These are phyloP conservation scores for Nomada goodeniana DNA, from an alignment of 2,888 invertebrate genomes.

Conservation along the genomic window DNA sequence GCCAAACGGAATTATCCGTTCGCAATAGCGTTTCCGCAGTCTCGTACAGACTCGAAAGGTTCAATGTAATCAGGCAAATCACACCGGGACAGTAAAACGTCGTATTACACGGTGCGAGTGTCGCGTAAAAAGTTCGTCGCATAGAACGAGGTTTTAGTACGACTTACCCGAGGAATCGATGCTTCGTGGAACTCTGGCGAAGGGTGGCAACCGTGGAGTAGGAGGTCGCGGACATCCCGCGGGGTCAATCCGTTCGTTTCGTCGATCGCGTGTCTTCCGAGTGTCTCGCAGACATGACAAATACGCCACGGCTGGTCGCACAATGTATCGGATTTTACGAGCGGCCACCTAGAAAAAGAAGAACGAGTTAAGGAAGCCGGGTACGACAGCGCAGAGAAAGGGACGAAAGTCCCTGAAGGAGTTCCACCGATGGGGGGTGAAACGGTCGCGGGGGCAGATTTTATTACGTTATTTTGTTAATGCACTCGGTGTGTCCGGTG, in stretches of 20 bases:
- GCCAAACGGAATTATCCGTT: background rate
- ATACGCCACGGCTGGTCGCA: constrained; percentile 71
- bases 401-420: background rate
- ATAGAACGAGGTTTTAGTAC: background rate
- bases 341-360: constrained; percentile 68
- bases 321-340: constrained; percentile 81
- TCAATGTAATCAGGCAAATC: background rate
- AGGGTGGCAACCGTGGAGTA: background rate
- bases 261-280: constrained; percentile 73
- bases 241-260: constrained; percentile 78
- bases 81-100: constrained; percentile 11
- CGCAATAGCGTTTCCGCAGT: background rate
- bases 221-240: constrained; percentile 60
- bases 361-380: constrained; percentile 34
- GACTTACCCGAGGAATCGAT: constrained; percentile 47
- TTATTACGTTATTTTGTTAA: constrained; percentile 84
- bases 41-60: background rate
- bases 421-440: background rate
- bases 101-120: background rate
- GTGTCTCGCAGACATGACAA: constrained; percentile 71
- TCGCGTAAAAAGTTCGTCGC: constrained; percentile 20
- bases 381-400: constrained; percentile 9
- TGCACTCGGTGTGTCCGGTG: constrained; percentile 72
- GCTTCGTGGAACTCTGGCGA: constrained; percentile 19
- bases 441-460: constrained; percentile 72